A percentile compares a stretch with the other conserved stretches of the same genome.
phyloP scores from a whole-genome alignment of 2,888 invertebrate genomes.

The Drosophila kuntzei region DNA sequence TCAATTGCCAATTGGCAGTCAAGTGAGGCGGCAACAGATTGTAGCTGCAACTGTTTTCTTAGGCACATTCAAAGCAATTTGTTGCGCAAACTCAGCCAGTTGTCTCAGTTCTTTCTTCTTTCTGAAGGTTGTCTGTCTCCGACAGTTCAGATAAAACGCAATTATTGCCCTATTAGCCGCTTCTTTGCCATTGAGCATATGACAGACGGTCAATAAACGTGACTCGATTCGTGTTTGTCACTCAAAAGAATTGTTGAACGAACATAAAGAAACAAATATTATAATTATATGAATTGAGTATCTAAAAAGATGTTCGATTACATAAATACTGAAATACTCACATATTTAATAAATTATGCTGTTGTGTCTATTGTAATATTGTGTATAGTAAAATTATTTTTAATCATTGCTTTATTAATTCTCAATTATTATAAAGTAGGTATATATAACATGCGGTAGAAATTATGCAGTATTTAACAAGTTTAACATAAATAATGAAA shows the following conservation, averaged over 20 bases:
- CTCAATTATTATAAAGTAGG: no score
- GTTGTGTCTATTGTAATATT: no score
- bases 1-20: conserved; percentile 49
- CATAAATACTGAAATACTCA: neutral
- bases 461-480: no score
- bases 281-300: neutral
- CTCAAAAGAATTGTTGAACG: conserved; percentile 4
- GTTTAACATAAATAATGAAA: no score
- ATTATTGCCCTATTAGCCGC: conserved; percentile 57
- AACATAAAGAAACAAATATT: neutral
- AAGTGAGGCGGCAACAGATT: conserved; percentile 35
- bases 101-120: conserved; percentile 25
- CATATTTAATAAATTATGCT: no score
- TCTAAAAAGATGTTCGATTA: neutral
- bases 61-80: conserved; percentile 46
- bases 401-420: no score
- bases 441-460: no score
- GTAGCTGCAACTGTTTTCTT: conserved; percentile 44
- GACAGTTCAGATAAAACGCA: conserved; percentile 34
- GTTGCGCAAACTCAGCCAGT: conserved; percentile 51
- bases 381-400: no score
- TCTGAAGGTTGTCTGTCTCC: conserved; percentile 40
- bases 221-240: conserved; percentile 31
- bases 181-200: conserved; percentile 25
- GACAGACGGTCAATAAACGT: conserved; percentile 48